Base-by-base conservation (phyloP, 2,113 vertebrate genomes). In the Syngnathus typhle region DNA sequence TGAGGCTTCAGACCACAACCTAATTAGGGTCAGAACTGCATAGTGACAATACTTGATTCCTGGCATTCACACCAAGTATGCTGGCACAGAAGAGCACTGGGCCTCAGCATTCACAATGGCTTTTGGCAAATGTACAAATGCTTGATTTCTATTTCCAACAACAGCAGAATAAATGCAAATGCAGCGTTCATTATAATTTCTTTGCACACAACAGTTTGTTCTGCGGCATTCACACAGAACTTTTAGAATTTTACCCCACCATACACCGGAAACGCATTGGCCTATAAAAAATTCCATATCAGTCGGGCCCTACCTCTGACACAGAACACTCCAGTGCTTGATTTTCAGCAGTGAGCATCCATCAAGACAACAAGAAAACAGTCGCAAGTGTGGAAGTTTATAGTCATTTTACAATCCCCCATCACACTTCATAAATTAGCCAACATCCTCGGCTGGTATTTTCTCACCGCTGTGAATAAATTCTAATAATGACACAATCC, bases 381-480 rank as follows among this genome's bases (percentile, higher is more conserved):
- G 54, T 32, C 1, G 54, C 32, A 8, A 19, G 56, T 37, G 7
- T 37, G 10, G 1, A 36, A 37, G 37, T 60, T 27, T 63, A 15
- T 19, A 9, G 21, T 36, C 7, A 11, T 27, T 56, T 56, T 56
- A 27, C 54, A 32, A 13, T 46, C 23, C 13, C 23, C 15, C n/a
- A 64, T 54, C 6, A 27, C 37, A 6, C 41, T 56, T 43, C 36
- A 18, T 56, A 77, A 27, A 71, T 72, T 47, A 64, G 46, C 7
- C 15, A 67, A 71, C 63, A 65, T 67, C 66, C 64, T 70, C 65
- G 3, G 21, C 0, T 5, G 0, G 51, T 60, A 44, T 70, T 85
- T 39, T 8, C 18, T 60, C 73, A 49, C 46, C 32, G 49, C 46
- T 67, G 23, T 71, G 69, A 63, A 73, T 85, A 82, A 83, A 85